Evolutionary conservation across 1,140 invertebrate species (phyloP).

Genomic region (Trachelipus rathkii): DNA sequence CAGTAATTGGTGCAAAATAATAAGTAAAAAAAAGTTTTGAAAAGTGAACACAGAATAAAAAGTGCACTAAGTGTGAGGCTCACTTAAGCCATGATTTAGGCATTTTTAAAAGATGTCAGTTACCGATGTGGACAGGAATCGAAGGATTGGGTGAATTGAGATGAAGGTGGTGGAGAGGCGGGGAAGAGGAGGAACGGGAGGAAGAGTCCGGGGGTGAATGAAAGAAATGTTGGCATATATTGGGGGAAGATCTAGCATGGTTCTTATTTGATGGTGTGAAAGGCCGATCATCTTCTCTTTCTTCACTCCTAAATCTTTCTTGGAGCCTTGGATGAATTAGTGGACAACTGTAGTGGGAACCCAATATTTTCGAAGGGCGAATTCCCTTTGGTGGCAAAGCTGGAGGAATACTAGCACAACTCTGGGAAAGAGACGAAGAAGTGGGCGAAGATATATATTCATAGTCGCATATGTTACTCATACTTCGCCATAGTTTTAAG

Average conservation of each 20-base stretch:
- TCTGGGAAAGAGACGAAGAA: background rate
- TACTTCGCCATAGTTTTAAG: conserved; percentile 38
- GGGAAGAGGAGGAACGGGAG: conserved; percentile 28
- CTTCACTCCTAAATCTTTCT: background rate
- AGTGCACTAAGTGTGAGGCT: conserved; percentile 22
- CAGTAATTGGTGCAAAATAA: too few species aligned
- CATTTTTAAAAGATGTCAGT: conserved; percentile 37
- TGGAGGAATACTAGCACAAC: background rate
- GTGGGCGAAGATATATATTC: background rate
- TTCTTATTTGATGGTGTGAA: background rate
- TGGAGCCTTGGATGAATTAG: background rate
- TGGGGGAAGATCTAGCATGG: background rate
- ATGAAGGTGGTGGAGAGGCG: conserved; percentile 26
- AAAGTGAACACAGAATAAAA: too few species aligned
- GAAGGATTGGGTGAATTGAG: conserved; percentile 23
- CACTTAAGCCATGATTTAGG: conserved; percentile 24
- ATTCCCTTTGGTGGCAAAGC: background rate
- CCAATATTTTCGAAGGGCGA: background rate
- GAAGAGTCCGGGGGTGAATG: conserved; percentile 27
- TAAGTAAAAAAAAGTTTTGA: too few species aligned
- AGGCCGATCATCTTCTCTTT: background rate
- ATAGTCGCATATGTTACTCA: conserved; percentile 31
- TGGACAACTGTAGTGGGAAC: background rate
- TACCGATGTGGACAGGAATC: conserved; percentile 40
- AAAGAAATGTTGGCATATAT: background rate